Evolutionary conservation across 1,140 invertebrate genomes (phyloP).

Genomic region (Cydia strobilella): DNA sequence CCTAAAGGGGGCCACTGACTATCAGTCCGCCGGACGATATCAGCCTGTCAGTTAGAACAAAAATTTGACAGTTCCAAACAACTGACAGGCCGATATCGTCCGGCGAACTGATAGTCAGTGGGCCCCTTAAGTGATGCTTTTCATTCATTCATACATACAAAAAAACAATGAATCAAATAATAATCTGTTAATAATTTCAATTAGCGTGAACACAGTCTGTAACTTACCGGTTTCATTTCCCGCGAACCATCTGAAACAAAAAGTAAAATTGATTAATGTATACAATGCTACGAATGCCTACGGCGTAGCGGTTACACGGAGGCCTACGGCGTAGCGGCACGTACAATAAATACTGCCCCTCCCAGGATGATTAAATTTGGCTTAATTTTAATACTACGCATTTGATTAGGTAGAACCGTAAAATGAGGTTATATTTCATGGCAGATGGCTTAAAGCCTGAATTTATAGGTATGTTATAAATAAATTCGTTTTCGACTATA

Average conservation of each 20-base stretch:
- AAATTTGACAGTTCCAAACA: no score
- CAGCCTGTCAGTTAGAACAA: no score
- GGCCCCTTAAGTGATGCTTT: no score
- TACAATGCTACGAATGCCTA: not conserved
- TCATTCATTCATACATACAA: no score
- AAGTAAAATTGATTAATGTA: slow-evolving; percentile 15
- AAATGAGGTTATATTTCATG: not conserved
- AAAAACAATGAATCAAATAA: no score
- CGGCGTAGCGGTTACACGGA: not conserved
- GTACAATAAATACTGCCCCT: not conserved
- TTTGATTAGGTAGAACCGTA: not conserved
- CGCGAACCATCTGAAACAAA: slow-evolving; percentile 27
- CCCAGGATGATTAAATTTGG: not conserved
- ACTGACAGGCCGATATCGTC: no score
- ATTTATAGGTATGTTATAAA: no score
- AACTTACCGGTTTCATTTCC: slow-evolving; percentile 25
- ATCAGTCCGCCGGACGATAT: no score
- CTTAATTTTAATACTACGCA: not conserved
- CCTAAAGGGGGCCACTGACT: no score
- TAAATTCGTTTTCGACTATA: no score
- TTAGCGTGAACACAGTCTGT: not conserved
- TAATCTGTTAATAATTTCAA: not conserved
- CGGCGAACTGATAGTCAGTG: no score
- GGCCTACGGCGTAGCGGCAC: not conserved
- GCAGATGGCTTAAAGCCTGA: no score